Percentiles rank a stretch among this genome's conserved stretches.
These are phyloP conservation scores for Drosophila eohydei DNA, from an alignment of 2,888 invertebrate species.

Conservation along the genomic window DNA sequence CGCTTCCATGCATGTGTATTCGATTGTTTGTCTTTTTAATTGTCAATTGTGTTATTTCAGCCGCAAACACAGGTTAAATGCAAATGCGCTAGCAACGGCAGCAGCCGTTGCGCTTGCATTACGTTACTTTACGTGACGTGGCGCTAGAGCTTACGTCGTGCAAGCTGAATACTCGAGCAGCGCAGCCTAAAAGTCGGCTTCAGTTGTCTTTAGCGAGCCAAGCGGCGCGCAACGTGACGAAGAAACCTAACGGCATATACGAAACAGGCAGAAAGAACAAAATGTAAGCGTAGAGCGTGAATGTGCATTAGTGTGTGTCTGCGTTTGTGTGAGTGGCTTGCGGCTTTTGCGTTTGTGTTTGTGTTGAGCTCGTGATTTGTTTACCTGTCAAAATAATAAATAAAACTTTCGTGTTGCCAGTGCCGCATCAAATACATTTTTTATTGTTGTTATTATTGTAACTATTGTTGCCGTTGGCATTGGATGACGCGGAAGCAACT, in stretches of 20 bases:
- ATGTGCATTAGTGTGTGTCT: slow-evolving; percentile 20
- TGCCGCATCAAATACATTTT: slow-evolving; percentile 73
- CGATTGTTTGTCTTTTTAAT: slow-evolving; percentile 59
- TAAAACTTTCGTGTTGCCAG: slow-evolving; percentile 77
- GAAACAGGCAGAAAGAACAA: slow-evolving; percentile 17
- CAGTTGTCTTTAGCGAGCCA: slow-evolving; percentile 61
- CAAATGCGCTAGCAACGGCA: slow-evolving; percentile 35
- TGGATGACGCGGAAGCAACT: slow-evolving; percentile 51
- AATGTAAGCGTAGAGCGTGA: slow-evolving; percentile 59
- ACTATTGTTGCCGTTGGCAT: slow-evolving; percentile 63
- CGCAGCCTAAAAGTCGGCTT: slow-evolving; percentile 77
- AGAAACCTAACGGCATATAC: slow-evolving; percentile 29
- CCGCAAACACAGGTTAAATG: slow-evolving; percentile 31
- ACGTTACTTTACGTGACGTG: slow-evolving; percentile 24
- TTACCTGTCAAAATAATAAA: slow-evolving; percentile 81
- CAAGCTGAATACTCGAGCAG: slow-evolving; percentile 33
- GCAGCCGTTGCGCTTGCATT: slow-evolving; percentile 22
- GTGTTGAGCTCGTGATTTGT: slow-evolving; percentile 71
- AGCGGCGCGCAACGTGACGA: slow-evolving; percentile 49
- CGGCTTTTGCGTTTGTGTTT: slow-evolving; percentile 38
- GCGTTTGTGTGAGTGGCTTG: slow-evolving; percentile 34
- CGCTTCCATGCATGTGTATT: slow-evolving; percentile 3
- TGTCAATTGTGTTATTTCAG: slow-evolving; percentile 52
- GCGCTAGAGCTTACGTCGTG: slow-evolving; percentile 25
- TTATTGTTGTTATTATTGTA: slow-evolving; percentile 40